Conservation (phyloP, 2,113 vertebrate genomes). For the Paedocypris sp. region DNA sequence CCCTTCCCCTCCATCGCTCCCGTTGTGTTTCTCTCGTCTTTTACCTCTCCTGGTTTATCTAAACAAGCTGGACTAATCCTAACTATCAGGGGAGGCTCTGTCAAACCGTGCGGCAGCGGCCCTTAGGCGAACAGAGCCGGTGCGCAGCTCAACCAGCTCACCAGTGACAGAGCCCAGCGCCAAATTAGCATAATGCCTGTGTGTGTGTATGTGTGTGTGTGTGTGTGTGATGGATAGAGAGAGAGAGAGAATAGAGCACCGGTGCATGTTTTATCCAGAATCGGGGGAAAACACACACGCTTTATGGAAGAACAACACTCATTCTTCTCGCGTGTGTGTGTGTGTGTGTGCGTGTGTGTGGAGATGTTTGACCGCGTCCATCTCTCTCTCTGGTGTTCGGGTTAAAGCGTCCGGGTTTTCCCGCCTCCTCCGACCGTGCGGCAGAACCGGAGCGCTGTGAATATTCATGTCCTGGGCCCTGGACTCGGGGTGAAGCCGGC, state of each 20-base stretch:
- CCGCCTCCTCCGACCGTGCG: too few species aligned
- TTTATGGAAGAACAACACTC: not conserved
- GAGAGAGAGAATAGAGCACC: too few species aligned
- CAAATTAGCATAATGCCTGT: slow-evolving; percentile 99
- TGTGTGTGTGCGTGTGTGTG: too few species aligned
- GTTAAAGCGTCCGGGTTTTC: too few species aligned
- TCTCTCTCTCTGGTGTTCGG: too few species aligned
- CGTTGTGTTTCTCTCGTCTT: slow-evolving; percentile 56
- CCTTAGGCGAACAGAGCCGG: slow-evolving; percentile 94
- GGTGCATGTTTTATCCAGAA: not conserved
- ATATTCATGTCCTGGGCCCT: slow-evolving; percentile 78
- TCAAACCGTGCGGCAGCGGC: slow-evolving; percentile 98
- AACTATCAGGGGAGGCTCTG: slow-evolving; percentile 98
- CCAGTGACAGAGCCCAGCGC: slow-evolving; percentile 59
- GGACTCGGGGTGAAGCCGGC: too few species aligned
- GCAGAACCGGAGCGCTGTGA: slow-evolving; percentile 72
- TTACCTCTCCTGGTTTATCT: slow-evolving; percentile 82
- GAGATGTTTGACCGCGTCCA: too few species aligned
- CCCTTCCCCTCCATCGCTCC: slow-evolving; percentile 71
- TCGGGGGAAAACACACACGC: not conserved
- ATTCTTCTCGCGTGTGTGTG: too few species aligned
- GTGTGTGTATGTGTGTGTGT: slow-evolving; percentile 47
- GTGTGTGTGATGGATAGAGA: slow-evolving; percentile 39
- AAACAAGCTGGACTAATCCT: slow-evolving; percentile 99
- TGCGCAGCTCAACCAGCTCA: slow-evolving; percentile 73